Evolutionary conservation across 2,888 invertebrate species (phyloP).

Genomic region (Antitype chi): DNA sequence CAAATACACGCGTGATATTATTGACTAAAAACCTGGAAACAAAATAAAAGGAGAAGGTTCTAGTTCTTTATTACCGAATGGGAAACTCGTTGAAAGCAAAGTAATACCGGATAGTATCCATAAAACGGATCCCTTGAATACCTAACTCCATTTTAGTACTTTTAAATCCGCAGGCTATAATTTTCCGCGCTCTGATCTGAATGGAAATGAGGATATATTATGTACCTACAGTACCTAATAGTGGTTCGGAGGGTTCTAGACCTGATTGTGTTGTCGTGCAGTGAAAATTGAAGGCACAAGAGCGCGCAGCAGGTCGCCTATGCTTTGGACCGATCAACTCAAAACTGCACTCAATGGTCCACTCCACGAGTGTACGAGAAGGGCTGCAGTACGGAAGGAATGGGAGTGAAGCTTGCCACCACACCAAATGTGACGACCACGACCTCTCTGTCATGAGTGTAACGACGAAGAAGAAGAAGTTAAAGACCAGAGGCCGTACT

Average conservation of each 20-base stretch:
- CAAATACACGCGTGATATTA: neutral
- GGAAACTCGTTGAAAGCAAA: constrained; percentile 45
- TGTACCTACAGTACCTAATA: neutral
- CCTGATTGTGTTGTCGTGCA: neutral
- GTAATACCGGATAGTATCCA: constrained; percentile 36
- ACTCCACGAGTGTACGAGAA: no score
- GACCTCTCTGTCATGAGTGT: no score
- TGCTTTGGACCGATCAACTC: no score
- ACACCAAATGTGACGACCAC: no score
- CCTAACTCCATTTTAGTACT: constrained; percentile 53
- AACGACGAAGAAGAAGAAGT: no score
- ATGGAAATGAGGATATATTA: constrained; percentile 27
- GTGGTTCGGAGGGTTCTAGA: neutral
- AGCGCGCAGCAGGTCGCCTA: no score
- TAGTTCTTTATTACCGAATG: constrained; percentile 29
- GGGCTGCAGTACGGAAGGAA: no score
- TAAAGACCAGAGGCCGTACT: no score
- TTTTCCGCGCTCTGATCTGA: constrained; percentile 43
- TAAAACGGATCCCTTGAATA: constrained; percentile 45
- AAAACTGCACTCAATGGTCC: no score
- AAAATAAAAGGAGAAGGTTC: constrained; percentile 16
- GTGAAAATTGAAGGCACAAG: no score
- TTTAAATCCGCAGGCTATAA: constrained; percentile 51
- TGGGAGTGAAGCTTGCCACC: no score
- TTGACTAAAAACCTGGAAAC: neutral